A percentile compares a stretch with the other conserved stretches of the same genome.
Conservation (phyloP, 2,113 vertebrate genomes). For the Cygnus buccinator region DNA sequence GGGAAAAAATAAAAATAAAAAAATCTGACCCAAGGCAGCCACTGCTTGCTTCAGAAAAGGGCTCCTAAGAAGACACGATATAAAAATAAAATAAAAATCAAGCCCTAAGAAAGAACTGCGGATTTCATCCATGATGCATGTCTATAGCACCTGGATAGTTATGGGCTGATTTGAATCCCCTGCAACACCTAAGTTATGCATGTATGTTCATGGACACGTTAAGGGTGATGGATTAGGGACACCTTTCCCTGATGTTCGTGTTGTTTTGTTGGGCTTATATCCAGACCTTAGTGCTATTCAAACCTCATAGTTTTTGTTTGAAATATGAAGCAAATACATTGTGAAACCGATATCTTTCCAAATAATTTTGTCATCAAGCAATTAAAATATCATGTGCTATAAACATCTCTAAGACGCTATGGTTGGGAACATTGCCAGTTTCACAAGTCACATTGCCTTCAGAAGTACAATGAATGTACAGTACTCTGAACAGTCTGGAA, state of each 20-base stretch:
- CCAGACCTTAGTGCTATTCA: background rate
- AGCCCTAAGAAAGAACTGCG: background rate
- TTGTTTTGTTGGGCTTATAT: background rate
- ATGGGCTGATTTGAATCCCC: background rate
- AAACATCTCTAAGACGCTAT: conserved; percentile 11
- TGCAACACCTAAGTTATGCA: background rate
- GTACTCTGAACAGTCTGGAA: conserved; percentile 51
- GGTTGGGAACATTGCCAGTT: conserved; percentile 41
- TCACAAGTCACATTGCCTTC: conserved; percentile 35
- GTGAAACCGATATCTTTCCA: conserved; percentile 20
- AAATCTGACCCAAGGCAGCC: background rate
- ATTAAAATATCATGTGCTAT: conserved; percentile 55
- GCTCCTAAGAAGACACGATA: too few species aligned
- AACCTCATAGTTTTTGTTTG: background rate
- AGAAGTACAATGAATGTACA: conserved; percentile 59
- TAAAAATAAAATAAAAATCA: background rate
- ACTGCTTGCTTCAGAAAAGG: background rate
- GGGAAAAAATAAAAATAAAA: background rate
- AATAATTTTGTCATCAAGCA: conserved; percentile 23
- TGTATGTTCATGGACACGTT: background rate
- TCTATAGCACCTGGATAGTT: background rate
- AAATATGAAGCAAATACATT: background rate
- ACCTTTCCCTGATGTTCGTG: background rate
- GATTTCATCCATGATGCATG: background rate
- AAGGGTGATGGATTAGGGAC: background rate